A percentile compares a stretch with the other conserved stretches of the same genome.
These are phyloP conservation scores for Philopotamus ludificatus DNA, from an alignment of 1,140 invertebrate genomes.

Conservation along the genomic window DNA sequence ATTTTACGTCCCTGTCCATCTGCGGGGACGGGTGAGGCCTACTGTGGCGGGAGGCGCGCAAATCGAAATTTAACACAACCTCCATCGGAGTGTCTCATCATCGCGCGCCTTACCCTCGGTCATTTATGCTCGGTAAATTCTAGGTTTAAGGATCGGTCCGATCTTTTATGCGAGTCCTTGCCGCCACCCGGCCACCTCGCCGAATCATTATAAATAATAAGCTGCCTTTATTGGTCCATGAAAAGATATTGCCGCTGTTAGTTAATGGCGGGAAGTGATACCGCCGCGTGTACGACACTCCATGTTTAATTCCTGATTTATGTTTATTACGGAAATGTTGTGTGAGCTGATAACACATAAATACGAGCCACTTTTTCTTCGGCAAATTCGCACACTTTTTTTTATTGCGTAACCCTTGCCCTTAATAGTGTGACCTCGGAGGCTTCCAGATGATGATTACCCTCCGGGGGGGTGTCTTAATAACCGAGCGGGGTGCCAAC, in stretches of 20 bases:
- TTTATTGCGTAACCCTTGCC: too few relatives aligned
- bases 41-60: not conserved
- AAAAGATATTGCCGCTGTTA: slow-evolving; percentile 25
- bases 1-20: not conserved
- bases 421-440: too few relatives aligned
- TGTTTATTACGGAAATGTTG: slow-evolving; percentile 26
- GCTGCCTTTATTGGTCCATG: slow-evolving; percentile 22
- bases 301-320: slow-evolving; percentile 28
- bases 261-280: slow-evolving; percentile 13
- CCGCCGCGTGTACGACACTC: slow-evolving; percentile 5
- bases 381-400: slow-evolving; percentile 4
- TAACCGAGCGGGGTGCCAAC: too few relatives aligned
- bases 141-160: not conserved
- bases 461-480: too few relatives aligned
- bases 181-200: not conserved
- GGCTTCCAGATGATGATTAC: too few relatives aligned
- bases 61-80: not conserved
- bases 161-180: not conserved
- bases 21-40: not conserved
- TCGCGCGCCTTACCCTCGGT: too few relatives aligned
- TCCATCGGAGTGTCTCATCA: too few relatives aligned
- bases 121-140: not conserved
- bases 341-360: slow-evolving; percentile 17
- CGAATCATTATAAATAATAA: slow-evolving; percentile 23
- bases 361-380: slow-evolving; percentile 13